Evolutionary conservation across 2,113 vertebrate species (phyloP).

Genomic region (Vulpes lagopus): DNA sequence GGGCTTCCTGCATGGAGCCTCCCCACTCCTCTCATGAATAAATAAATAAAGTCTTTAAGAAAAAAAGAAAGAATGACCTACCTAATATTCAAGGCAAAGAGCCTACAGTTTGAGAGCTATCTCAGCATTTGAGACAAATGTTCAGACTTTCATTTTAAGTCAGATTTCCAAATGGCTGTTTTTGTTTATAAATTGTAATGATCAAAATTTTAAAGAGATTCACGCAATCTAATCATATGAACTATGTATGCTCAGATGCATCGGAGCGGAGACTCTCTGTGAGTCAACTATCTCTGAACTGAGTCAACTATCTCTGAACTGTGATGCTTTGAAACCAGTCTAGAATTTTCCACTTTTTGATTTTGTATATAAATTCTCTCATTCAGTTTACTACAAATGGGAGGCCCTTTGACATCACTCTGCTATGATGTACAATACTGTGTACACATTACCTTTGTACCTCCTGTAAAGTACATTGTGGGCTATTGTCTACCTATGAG

Average conservation of each 20-base stretch:
- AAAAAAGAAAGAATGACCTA: neutral
- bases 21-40: too few species aligned
- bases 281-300: slow-evolving; percentile 11
- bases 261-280: neutral
- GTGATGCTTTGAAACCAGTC: slow-evolving; percentile 34
- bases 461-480: slow-evolving; percentile 2
- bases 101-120: neutral
- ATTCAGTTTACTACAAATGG: slow-evolving; percentile 41
- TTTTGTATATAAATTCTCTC: slow-evolving; percentile 37
- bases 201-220: slow-evolving; percentile 41
- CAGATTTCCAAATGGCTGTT: neutral
- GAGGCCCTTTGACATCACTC: slow-evolving; percentile 26
- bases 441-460: neutral
- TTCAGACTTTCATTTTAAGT: slow-evolving; percentile 56
- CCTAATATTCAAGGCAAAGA: slow-evolving; percentile 34
- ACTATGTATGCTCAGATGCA: neutral
- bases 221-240: slow-evolving; percentile 30
- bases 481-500: neutral
- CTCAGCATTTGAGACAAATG: neutral
- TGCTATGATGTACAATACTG: slow-evolving; percentile 23
- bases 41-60: too few species aligned
- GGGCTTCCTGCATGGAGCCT: too few species aligned
- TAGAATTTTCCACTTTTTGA: slow-evolving; percentile 42
- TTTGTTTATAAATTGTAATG: slow-evolving; percentile 26
- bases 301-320: neutral